Percentiles rank a stretch among this genome's conserved stretches.
Evolutionary conservation across 2,113 vertebrate genomes (phyloP).

Genomic region (rat (Rattus norvegicus)): DNA sequence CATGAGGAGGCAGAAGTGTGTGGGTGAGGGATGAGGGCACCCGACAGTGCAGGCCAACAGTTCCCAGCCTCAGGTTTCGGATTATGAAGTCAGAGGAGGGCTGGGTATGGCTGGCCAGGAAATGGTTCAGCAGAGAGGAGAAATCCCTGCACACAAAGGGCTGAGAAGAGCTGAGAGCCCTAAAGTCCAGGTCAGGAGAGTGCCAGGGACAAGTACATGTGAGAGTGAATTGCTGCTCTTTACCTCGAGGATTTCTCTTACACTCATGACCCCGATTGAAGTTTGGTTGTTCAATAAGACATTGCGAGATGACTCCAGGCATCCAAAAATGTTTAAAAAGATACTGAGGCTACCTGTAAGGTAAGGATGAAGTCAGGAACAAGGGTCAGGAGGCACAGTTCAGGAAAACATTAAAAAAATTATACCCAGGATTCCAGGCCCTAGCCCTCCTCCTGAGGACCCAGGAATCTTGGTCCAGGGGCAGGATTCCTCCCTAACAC

Average conservation of each 20-base stretch:
- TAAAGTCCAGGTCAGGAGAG: background rate
- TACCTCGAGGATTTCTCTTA: too few relatives aligned
- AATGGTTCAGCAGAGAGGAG: background rate
- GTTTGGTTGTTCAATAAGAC: background rate
- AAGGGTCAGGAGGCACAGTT: background rate
- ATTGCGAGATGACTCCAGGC: background rate
- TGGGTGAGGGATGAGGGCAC: too few relatives aligned
- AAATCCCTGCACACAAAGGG: background rate
- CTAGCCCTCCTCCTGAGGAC: background rate
- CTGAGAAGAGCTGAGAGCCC: background rate
- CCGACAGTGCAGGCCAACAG: too few relatives aligned
- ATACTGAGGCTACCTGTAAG: accelerated
- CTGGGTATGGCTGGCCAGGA: background rate
- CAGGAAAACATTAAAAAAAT: background rate
- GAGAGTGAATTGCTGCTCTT: too few relatives aligned
- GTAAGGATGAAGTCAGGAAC: background rate
- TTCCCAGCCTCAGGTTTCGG: background rate
- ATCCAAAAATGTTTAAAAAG: background rate
- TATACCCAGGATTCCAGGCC: background rate
- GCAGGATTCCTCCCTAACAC: background rate
- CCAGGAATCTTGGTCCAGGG: background rate
- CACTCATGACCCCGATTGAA: too few relatives aligned
- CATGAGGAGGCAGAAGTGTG: too few relatives aligned
- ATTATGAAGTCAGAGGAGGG: background rate
- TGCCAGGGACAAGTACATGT: too few relatives aligned